These are phyloP conservation scores for Apotomis capreana DNA, from an alignment of 2,888 invertebrate species.

Conservation along the genomic window DNA sequence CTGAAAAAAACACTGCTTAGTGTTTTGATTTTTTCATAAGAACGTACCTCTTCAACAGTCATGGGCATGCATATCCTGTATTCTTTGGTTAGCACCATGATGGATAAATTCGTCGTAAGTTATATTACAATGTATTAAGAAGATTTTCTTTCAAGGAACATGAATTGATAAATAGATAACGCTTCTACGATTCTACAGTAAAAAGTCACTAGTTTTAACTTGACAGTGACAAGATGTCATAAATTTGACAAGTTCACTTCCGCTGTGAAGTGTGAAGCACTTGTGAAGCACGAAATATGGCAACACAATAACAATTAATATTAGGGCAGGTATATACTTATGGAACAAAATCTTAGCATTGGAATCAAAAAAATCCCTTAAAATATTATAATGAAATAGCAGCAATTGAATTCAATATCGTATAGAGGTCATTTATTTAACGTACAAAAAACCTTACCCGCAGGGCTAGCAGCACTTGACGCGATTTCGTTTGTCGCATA, in stretches of 20 bases:
- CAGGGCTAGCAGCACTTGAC: too few species aligned
- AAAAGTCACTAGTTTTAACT: not conserved
- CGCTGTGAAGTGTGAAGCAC: too few species aligned
- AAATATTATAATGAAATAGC: too few species aligned
- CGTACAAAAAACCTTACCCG: too few species aligned
- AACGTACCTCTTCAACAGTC: constrained; percentile 92
- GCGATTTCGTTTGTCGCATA: too few species aligned
- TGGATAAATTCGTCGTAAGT: constrained; percentile 30
- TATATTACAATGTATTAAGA: not conserved
- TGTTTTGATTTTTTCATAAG: constrained; percentile 18
- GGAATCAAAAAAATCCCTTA: too few species aligned
- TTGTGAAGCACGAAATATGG: not conserved
- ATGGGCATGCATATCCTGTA: constrained; percentile 97
- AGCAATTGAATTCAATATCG: too few species aligned
- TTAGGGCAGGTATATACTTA: not conserved
- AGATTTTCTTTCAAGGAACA: constrained; percentile 28
- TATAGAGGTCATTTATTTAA: too few species aligned
- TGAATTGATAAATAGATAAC: constrained; percentile 19
- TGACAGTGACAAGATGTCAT: not conserved
- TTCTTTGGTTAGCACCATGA: constrained; percentile 94
- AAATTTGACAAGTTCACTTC: not conserved
- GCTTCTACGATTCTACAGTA: not conserved
- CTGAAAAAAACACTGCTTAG: not conserved
- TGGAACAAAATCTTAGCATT: too few species aligned
- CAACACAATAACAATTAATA: not conserved